Evolutionary conservation across 2,888 invertebrate species (phyloP).

Genomic region (Meteorus colon): DNA sequence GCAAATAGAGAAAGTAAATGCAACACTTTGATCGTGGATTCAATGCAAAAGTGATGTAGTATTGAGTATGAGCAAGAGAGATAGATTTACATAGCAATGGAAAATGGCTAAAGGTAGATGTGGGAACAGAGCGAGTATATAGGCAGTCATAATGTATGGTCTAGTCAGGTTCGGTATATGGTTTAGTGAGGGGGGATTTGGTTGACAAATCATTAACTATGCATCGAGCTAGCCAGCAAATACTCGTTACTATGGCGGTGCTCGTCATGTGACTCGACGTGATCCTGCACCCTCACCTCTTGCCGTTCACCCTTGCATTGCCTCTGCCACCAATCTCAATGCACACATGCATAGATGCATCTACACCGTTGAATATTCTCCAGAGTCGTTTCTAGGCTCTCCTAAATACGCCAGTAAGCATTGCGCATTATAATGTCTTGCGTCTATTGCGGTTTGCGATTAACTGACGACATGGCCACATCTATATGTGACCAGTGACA

Average conservation of each 20-base stretch:
- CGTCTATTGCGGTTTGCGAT: slow-evolving; percentile 26
- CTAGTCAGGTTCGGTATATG: slow-evolving; percentile 66
- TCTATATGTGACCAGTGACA: slow-evolving; percentile 2
- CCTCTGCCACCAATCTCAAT: slow-evolving; percentile 36
- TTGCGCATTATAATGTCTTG: slow-evolving; percentile 45
- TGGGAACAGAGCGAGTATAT: slow-evolving; percentile 57
- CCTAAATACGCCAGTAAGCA: slow-evolving; percentile 62
- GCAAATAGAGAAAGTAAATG: slow-evolving; percentile 53
- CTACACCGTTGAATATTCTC: slow-evolving; percentile 3
- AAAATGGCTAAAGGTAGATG: slow-evolving; percentile 32
- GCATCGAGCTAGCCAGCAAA: slow-evolving; percentile 73
- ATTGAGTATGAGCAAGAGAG: slow-evolving; percentile 19
- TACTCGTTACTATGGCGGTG: slow-evolving; percentile 68
- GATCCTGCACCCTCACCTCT: slow-evolving; percentile 38
- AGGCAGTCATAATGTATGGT: slow-evolving; percentile 69
- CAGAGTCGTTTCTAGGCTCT: slow-evolving; percentile 13
- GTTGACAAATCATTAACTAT: slow-evolving; percentile 74
- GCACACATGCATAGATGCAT: slow-evolving; percentile 32
- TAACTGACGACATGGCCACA: slow-evolving; percentile 16
- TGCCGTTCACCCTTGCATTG: slow-evolving; percentile 39
- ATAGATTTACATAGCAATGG: neutral
- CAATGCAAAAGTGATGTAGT: slow-evolving; percentile 44
- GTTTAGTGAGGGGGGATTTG: slow-evolving; percentile 62
- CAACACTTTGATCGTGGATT: slow-evolving; percentile 57
- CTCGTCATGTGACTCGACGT: slow-evolving; percentile 39